phyloP scores from a whole-genome alignment of 2,113 vertebrate genomes.

The Zosterops japonicus region DNA sequence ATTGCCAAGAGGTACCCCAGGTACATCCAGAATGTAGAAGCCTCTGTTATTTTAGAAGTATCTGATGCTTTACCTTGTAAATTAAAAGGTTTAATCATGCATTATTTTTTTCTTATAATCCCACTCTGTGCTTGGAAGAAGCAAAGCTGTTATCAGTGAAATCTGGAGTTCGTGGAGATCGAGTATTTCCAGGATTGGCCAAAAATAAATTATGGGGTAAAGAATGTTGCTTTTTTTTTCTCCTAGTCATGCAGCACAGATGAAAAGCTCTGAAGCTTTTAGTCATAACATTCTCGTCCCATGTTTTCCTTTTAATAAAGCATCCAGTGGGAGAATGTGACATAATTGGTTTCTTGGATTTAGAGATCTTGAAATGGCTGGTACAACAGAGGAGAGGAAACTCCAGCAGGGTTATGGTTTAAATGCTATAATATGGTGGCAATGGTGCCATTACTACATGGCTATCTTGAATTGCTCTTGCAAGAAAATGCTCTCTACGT shows the following conservation, averaged over 20 bases:
- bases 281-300: constrained; percentile 27
- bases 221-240: constrained; percentile 15
- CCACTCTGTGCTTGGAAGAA: constrained; percentile 53
- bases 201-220: constrained; percentile 54
- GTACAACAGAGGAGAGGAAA: not conserved
- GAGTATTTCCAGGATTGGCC: constrained; percentile 52
- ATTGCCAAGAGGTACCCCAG: not conserved
- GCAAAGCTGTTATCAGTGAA: constrained; percentile 10
- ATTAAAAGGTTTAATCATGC: constrained; percentile 50
- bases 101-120: constrained; percentile 16
- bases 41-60: not conserved
- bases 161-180: constrained; percentile 30
- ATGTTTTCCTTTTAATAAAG: constrained; percentile 43
- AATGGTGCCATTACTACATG: not conserved
- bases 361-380: constrained; percentile 57
- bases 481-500: not conserved
- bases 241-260: not conserved
- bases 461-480: not conserved
- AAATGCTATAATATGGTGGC: not conserved
- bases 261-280: constrained; percentile 54
- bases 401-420: not conserved
- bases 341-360: constrained; percentile 49
- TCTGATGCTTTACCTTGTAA: not conserved
- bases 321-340: constrained; percentile 27
- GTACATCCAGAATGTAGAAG: not conserved